These are phyloP conservation scores for Ennomos erosarius DNA, from an alignment of 2,888 invertebrate genomes.

Conservation along the genomic window DNA sequence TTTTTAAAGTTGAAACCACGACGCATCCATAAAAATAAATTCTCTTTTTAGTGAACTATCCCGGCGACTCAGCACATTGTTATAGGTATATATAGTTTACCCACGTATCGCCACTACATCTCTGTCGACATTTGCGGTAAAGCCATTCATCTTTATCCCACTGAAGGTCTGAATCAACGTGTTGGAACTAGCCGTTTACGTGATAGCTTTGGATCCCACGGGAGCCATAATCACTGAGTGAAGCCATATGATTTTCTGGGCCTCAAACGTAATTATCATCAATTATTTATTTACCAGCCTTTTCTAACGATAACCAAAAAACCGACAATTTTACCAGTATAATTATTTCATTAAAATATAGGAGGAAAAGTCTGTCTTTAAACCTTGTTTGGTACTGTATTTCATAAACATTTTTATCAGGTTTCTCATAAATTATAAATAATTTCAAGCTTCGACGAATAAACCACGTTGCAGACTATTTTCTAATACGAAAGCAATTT, in stretches of 20 bases:
- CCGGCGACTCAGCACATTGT: constrained; percentile 36
- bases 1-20: too few species aligned
- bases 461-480: too few species aligned
- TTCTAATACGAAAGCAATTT: too few species aligned
- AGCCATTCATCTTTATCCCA: constrained; percentile 60
- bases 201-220: constrained; percentile 16
- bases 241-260: constrained; percentile 14
- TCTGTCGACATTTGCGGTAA: constrained; percentile 53
- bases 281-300: neutral
- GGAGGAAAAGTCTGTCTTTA: too few species aligned
- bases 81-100: constrained; percentile 48
- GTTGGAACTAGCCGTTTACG: constrained; percentile 58
- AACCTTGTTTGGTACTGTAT: neutral
- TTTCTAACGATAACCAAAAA: too few species aligned
- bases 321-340: too few species aligned
- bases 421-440: too few species aligned
- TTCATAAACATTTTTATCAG: too few species aligned
- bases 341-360: too few species aligned
- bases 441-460: too few species aligned
- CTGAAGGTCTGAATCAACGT: constrained; percentile 58
- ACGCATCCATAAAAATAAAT: too few species aligned
- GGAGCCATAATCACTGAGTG: constrained; percentile 16
- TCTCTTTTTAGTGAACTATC: constrained; percentile 9
- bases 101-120: constrained; percentile 52
- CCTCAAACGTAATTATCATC: constrained; percentile 17